Percentiles rank a stretch among this genome's conserved stretches.
Evolutionary conservation across 2,888 invertebrate genomes (phyloP).

Genomic region (Cacoxenus indagator): DNA sequence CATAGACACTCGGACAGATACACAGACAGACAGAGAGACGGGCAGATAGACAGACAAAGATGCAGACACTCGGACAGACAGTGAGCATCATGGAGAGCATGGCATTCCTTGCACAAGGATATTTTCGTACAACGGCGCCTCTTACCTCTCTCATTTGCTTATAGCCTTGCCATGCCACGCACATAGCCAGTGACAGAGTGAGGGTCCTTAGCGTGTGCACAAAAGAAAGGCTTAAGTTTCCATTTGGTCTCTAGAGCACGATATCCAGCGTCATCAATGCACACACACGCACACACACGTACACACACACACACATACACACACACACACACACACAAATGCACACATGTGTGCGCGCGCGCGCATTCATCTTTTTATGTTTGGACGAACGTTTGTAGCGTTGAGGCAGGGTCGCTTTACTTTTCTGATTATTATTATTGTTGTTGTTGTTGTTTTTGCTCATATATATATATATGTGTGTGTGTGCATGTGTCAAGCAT

Average conservation of each 20-base stretch:
- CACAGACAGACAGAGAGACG: neutral
- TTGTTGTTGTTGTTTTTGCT: neutral
- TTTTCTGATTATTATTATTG: neutral
- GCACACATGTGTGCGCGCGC: slow-evolving; percentile 24
- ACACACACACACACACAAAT: slow-evolving; percentile 29
- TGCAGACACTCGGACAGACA: slow-evolving; percentile 30
- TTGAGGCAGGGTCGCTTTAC: neutral
- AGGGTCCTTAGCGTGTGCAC: slow-evolving; percentile 51
- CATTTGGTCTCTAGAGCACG: slow-evolving; percentile 67
- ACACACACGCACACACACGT: neutral
- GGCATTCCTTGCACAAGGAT: neutral
- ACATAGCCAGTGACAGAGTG: slow-evolving; percentile 50
- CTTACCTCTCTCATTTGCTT: neutral
- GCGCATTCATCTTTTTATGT: slow-evolving; percentile 22
- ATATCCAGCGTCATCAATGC: slow-evolving; percentile 45
- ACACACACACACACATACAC: slow-evolving; percentile 23
- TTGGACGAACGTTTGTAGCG: neutral
- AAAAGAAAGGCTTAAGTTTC: slow-evolving; percentile 50
- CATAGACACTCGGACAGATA: slow-evolving; percentile 20
- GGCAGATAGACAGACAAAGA: slow-evolving; percentile 26
- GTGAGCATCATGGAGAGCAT: neutral
- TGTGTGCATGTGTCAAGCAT: slow-evolving; percentile 38
- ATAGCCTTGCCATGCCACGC: too few species aligned
- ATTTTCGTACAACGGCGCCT: neutral
- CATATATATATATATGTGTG: slow-evolving; percentile 20